Evolutionary conservation across 2,888 invertebrate species (phyloP).

Genomic region (Petrolisthes cinctipes): DNA sequence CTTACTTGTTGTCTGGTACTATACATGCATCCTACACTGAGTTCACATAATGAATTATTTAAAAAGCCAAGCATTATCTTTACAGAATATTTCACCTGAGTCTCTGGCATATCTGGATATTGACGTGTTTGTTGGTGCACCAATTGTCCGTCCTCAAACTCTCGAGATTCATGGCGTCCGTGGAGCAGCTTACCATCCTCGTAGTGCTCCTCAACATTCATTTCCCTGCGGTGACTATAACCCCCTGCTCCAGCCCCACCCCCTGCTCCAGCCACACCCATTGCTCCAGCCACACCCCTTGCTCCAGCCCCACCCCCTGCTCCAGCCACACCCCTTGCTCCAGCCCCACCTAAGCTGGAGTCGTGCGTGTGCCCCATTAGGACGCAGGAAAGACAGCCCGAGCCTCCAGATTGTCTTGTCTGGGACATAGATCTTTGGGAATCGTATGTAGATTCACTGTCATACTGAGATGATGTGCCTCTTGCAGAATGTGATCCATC

Average conservation of each 20-base stretch:
- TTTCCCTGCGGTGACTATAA: slow-evolving; percentile 44
- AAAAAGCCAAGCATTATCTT: too few species aligned
- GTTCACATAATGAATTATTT: too few species aligned
- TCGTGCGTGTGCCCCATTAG: slow-evolving; percentile 5
- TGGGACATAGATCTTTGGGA: not conserved
- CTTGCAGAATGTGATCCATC: not conserved
- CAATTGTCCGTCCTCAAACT: slow-evolving; percentile 50
- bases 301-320: not conserved
- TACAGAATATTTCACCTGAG: not conserved
- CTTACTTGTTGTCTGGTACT: too few species aligned
- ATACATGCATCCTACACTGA: too few species aligned
- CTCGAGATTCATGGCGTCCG: slow-evolving; percentile 43
- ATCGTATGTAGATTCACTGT: not conserved
- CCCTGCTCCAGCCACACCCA: slow-evolving; percentile 15
- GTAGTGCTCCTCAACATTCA: slow-evolving; percentile 56
- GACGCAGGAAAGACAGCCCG: slow-evolving; percentile 38
- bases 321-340: slow-evolving; percentile 8
- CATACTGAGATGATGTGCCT: too few species aligned
- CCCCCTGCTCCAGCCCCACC: slow-evolving; percentile 14
- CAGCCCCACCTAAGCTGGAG: not conserved
- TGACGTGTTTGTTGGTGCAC: slow-evolving; percentile 44
- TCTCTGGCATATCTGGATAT: slow-evolving; percentile 40
- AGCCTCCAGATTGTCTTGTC: not conserved
- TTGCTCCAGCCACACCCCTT: not conserved
- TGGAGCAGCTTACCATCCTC: slow-evolving; percentile 58